phyloP scores from a whole-genome alignment of 2,888 invertebrate species.

The Chalcis sispes region DNA sequence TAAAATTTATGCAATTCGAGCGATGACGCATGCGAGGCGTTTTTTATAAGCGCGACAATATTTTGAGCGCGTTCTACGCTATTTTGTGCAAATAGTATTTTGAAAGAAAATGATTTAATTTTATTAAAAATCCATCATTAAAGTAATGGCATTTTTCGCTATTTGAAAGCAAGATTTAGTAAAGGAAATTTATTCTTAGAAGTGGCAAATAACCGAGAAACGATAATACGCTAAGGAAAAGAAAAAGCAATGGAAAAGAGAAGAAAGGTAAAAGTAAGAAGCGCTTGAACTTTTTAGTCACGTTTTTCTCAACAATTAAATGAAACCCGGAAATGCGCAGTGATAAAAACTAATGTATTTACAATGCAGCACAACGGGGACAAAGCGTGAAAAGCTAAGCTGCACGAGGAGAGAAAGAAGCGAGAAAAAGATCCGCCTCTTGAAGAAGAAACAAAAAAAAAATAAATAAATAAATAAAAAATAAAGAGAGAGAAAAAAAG shows the following conservation, averaged over 20 bases:
- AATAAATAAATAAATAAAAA: too few species aligned
- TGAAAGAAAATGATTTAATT: too few species aligned
- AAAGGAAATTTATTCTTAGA: too few species aligned
- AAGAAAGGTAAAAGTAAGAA: not conserved
- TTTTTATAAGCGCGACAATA: too few species aligned
- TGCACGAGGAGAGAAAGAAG: conserved; percentile 1
- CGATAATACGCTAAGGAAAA: not conserved
- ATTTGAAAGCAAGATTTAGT: too few species aligned
- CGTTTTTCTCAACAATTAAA: conserved; percentile 35
- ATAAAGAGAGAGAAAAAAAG: not conserved
- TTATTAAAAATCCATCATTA: too few species aligned
- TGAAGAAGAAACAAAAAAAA: conserved; percentile 2
- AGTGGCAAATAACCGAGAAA: conserved; percentile 1
- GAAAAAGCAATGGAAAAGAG: not conserved
- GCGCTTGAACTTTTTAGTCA: conserved; percentile 30
- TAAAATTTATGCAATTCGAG: too few species aligned
- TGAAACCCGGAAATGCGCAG: not conserved
- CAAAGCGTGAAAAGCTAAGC: not conserved
- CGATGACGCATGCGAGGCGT: too few species aligned
- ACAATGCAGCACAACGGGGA: conserved; percentile 21
- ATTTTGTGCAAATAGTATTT: too few species aligned
- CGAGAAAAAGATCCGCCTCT: not conserved
- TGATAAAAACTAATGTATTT: conserved; percentile 51
- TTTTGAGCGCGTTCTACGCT: too few species aligned
- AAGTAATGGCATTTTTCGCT: too few species aligned